Evolutionary conservation across 1,140 invertebrate genomes (phyloP), one percentile per base, ranked within the genome.

Genomic region (Danaus melanippus): DNA sequence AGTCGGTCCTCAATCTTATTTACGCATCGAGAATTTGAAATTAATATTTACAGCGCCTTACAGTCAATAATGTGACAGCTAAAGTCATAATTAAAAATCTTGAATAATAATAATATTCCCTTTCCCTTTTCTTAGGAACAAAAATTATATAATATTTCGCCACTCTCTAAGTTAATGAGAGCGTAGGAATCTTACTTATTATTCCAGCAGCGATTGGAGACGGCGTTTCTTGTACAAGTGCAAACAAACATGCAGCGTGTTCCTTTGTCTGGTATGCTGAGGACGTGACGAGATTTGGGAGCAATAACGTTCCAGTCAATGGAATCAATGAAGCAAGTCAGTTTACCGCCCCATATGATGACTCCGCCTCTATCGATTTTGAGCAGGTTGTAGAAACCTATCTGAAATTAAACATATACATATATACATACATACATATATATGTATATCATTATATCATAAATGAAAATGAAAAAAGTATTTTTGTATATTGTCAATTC

Each of bases 271-370:
- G 67, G 50, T 0, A 59, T 52, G 5, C 58, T 60, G 2, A 86
- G 60, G 2, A 82, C 69, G 40, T 75, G 80, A 8, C 79, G 66
- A 61, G 90, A 84, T 11, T 83, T 87, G 0, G 81, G 89, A 3
- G 90, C 90, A 41, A 97, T 92, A 17, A 84, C 67, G 46, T 90
- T 86, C 96, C 96, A 98, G 68, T 97, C 91, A n/a, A 98, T 90
- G 0, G 94, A 95, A 53, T 95, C 89, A 21, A 93, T 90, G 79
- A 93, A 96, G 76, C 96, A 97, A 0, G 97, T 89, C 15, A 90
- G 87, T 0, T 92, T 91, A 74, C 95, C 95, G 63, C 92, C 93
- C 63, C 92, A 92, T 42, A 98, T 91, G n/a, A 93, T 89, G 0
- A 97, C 93, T 1, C 91, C 90, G 2, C 96, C 96, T 51, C 94